A percentile compares a stretch with the other conserved stretches of the same genome.
These are phyloP conservation scores for Calonectris borealis DNA, from an alignment of 2,113 vertebrate species.

Conservation along the genomic window DNA sequence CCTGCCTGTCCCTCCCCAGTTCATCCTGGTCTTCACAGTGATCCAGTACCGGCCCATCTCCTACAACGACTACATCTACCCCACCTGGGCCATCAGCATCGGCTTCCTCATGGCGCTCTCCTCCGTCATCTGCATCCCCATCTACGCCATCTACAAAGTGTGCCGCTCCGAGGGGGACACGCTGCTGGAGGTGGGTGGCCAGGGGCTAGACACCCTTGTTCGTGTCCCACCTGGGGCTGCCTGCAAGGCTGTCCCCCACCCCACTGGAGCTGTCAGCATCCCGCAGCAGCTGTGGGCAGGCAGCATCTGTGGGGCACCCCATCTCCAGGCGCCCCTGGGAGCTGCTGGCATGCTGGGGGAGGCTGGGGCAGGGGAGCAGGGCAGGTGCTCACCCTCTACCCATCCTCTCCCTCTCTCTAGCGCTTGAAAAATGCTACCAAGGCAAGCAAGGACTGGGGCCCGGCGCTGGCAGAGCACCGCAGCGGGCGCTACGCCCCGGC, in stretches of 20 bases:
- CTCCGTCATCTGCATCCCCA: constrained; percentile 94
- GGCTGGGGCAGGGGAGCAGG: background rate
- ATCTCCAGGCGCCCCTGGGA: background rate
- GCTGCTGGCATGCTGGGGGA: background rate
- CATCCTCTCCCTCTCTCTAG: constrained; percentile 64
- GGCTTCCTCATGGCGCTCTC: constrained; percentile 95
- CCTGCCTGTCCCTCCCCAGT: constrained; percentile 72
- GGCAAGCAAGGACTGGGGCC: constrained; percentile 92
- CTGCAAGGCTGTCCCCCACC: background rate
- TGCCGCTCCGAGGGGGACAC: constrained; percentile 87
- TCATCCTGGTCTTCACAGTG: constrained; percentile 97
- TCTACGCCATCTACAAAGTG: constrained; percentile 90
- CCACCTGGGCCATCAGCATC: constrained; percentile 89
- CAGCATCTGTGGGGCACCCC: background rate
- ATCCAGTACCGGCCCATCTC: constrained; percentile 97
- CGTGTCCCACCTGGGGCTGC: background rate
- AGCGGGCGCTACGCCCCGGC: constrained; percentile 86
- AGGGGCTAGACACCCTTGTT: background rate
- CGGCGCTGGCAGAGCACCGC: constrained; percentile 89
- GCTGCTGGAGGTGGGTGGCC: constrained; percentile 84
- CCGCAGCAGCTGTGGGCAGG: background rate
- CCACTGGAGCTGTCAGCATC: background rate
- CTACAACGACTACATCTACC: constrained; percentile 93
- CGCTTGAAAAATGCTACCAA: constrained; percentile 90
- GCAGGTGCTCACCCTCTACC: background rate